Base-by-base conservation (phyloP, 2,113 vertebrate species). In the Phyllopteryx taeniolatus region DNA sequence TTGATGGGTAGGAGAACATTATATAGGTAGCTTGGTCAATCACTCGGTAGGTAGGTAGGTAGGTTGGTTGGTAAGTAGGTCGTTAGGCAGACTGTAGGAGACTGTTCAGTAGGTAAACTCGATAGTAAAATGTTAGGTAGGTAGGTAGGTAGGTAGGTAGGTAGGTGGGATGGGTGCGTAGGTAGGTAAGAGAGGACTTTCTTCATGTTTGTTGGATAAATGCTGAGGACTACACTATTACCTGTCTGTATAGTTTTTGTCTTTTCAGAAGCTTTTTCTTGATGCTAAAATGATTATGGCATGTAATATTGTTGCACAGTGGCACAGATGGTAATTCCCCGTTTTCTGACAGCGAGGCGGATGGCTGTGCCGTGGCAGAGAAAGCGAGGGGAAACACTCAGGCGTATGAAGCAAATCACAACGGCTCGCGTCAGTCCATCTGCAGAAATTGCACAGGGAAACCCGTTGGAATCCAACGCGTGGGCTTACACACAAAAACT, bases 391-490 rank as follows among this genome's bases (percentile, higher is more conserved):
- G 80, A 88, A 84, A 90, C 80, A 85, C 88, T 79, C 85, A 43
- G 71, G 67, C 74, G n/a, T 63, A 76, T 67, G 68, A 81, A 79
- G 79, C 77, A 75, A 84, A 87, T 85, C 83, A 77, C 76, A 81
- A 76, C 79, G 63, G 79, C 75, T 82, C 66, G 82, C 85, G 81
- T 87, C 84, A 79, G 73, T 78, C 22, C n/a, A 76, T 83, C 75
- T 61, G 68, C 57, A 67, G 74, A 79, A 73, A 84, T 80, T 86
- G 82, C 74, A 63, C 33, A 65, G 82, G 82, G 79, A 89, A 78
- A 78, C 78, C 83, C 77, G 73, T 78, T 80, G 82, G 75, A 88
- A 85, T 76, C 72, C 83, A 81, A 80, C 46, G 83, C 81, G 79
- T 46, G 68, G 79, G 80, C 77, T 73, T 75, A 15, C 77, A 53